Evolutionary conservation across 2,797 vertebrate genomes (phyloP), one percentile per base, ranked within the genome.

Genomic region (Paedocypris micromegethes): DNA sequence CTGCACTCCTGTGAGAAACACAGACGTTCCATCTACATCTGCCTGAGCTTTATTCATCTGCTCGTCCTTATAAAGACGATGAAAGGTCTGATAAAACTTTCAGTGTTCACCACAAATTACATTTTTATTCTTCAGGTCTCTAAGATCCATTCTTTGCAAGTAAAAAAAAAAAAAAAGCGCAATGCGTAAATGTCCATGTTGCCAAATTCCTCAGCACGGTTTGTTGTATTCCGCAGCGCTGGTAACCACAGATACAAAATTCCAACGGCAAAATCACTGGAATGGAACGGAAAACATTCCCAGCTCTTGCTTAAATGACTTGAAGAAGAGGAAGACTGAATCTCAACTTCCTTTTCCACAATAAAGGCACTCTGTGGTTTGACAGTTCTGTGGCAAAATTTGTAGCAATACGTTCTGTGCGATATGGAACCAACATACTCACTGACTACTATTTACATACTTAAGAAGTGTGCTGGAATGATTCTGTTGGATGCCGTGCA

Each of bases 401-500:
- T 23, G 23, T 23, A 23, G 23, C 23, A 23, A 23, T 23, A 23
- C 23, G 23, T 23, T 23, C 23, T 23, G 23, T 23, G 23, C 23
- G 23, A 23, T 23, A 23, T 23, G 23, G 23, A 23, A 23, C 23
- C 23, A 23, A 23, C 23, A 23, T 23, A 23, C 23, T 23, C 23
- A 23, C 23, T 23, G 23, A 23, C 23, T 23, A 23, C 23, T 90
- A 94, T 9, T 89, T 91, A 54, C 80, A 88, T 62, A 92, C 84
- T 23, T 23, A 23, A 23, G 23, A 23, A 23, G 23, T 0, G 92
- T 95, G 77, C 78, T 89, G 42, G 81, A 66, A 69, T 91, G 94
- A 64, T 90, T 89, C 64, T 89, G 84, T 55, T 80, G 91, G 82
- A 98, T 88, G 5, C 86, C 90, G 67, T 92, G 89, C 75, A 96